Conservation (phyloP, 2,797 vertebrate species). For the Naso thynnoides region DNA sequence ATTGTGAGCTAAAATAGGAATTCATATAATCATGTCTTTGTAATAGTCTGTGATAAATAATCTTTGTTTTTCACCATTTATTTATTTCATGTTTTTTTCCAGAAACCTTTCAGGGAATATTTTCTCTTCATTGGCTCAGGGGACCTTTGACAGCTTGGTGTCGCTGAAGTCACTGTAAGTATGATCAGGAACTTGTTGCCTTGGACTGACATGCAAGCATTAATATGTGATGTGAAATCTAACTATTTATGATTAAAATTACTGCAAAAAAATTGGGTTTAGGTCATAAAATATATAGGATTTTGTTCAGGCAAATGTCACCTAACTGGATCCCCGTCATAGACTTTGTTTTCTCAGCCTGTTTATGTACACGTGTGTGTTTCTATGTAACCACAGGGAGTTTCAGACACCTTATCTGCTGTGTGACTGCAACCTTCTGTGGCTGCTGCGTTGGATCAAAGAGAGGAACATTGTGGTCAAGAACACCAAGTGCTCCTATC, state of each 20-base stretch:
- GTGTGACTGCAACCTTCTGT: slow-evolving; percentile 96
- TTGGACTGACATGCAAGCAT: background rate
- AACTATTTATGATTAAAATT: background rate
- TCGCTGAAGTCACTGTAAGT: slow-evolving; percentile 95
- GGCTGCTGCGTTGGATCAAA: slow-evolving; percentile 94
- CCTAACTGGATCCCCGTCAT: background rate
- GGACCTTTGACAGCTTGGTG: slow-evolving; percentile 93
- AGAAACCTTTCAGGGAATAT: slow-evolving; percentile 97
- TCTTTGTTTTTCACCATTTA: background rate
- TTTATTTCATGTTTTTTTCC: slow-evolving; percentile 25
- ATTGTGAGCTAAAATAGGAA: background rate
- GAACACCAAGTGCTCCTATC: slow-evolving; percentile 94
- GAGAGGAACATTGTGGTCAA: slow-evolving; percentile 90
- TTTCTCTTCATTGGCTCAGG: slow-evolving; percentile 94
- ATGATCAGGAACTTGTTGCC: slow-evolving; percentile 8
- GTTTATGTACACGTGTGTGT: background rate
- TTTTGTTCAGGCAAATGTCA: background rate
- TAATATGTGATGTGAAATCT: background rate
- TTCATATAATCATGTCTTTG: background rate
- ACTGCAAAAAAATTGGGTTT: background rate
- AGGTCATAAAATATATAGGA: background rate
- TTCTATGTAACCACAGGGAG: slow-evolving; percentile 83
- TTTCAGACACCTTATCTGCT: slow-evolving; percentile 95
- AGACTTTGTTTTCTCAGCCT: background rate
- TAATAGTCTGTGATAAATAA: background rate